Evolutionary conservation across 1,140 invertebrate species (phyloP).

Genomic region (Pristionchus pacificus): DNA sequence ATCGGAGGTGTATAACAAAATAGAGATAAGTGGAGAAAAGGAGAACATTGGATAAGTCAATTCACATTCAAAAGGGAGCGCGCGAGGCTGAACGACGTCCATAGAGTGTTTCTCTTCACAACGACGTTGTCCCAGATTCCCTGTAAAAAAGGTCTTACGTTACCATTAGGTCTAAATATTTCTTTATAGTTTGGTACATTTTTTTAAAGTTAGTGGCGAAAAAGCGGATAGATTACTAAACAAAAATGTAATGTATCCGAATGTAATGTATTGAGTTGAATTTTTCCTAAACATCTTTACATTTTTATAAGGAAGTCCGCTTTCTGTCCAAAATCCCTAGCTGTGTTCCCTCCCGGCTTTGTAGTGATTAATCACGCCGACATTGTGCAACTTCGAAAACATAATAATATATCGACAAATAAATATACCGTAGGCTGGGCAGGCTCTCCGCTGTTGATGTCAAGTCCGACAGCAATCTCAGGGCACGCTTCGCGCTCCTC

Average conservation of each 20-base stretch:
- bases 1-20: too few relatives aligned
- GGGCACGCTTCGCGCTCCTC: slow-evolving; percentile 69
- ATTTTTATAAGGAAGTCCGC: too few relatives aligned
- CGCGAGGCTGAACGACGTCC: slow-evolving; percentile 91
- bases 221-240: too few relatives aligned
- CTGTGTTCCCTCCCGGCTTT: background rate
- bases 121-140: slow-evolving; percentile 94
- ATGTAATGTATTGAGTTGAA: too few relatives aligned
- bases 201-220: background rate
- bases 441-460: slow-evolving; percentile 50
- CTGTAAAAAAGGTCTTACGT: slow-evolving; percentile 50
- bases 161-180: background rate
- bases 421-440: slow-evolving; percentile 34
- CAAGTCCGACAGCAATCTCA: slow-evolving; percentile 42
- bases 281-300: too few relatives aligned
- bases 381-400: too few relatives aligned
- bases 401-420: slow-evolving; percentile 1
- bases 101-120: slow-evolving; percentile 94
- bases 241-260: too few relatives aligned
- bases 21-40: too few relatives aligned
- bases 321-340: background rate
- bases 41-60: too few relatives aligned
- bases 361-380: too few relatives aligned
- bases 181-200: background rate
- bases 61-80: slow-evolving; percentile 93